Evolutionary conservation across 1,140 invertebrate genomes (phyloP), one percentile per base, ranked within the genome.

Genomic region (Conus betulinus): DNA sequence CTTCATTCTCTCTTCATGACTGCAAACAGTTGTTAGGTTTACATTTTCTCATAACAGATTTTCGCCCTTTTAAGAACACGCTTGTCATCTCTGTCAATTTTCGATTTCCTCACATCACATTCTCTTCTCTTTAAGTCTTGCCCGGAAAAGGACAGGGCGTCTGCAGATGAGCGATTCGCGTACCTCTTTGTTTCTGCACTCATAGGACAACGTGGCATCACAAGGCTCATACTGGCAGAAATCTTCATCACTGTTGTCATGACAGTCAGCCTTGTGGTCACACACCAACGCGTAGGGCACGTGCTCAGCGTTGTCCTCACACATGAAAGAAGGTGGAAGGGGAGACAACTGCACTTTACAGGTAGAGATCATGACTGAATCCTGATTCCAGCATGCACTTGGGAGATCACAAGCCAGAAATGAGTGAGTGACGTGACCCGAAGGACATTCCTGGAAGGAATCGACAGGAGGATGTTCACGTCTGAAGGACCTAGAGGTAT

Each of bases 251-350:
- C 81, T 83, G 7, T 52, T 52, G 81, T 83, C 81, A 23, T 39
- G 15, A 53, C 81, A 83, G 81, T 83, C 81, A 83, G 81, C 15
- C 52, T 52, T 25, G n/a, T 83, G 52, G 81, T 83, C 81, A 83
- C 81, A 83, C 39, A 83, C 81, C 53, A 83, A 83, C 10, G 81
- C 53, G 81, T 83, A 83, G 51, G 81, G 39, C 15, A 83, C 81
- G 4, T 15, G 39, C 6, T 55, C 0, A 7, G 17, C 39, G 15
- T n/a, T 52, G 53, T 3, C 81, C 20, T 23, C 17, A 52, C 81
- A 83, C 81, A n/a, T 53, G 53, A 83, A 83, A 13, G 53, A 83
- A 5, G 81, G 81, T 55, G 39, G 81, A 11, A 83, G 81, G 3
- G 81, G 53, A 13, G 81, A 51, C 81, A 83, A 10, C 5, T 25